These are phyloP conservation scores for Siderastrea radians DNA, from an alignment of 92 coral and sea anemone species.

Conservation along the genomic window DNA sequence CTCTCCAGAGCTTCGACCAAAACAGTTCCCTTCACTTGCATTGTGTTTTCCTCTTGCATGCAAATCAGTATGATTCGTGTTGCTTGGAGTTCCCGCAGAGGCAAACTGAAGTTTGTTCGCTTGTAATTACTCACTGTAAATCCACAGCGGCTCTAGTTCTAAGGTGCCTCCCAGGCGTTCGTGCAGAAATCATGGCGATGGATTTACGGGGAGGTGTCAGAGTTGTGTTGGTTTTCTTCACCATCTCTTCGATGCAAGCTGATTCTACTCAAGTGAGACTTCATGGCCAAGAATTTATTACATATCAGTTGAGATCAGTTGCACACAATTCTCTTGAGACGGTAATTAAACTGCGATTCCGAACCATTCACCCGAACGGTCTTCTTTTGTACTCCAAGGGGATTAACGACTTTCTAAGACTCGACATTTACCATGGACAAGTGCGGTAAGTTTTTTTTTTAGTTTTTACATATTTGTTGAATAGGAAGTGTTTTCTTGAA, in stretches of 20 bases:
- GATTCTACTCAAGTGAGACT: slow-evolving; percentile 43
- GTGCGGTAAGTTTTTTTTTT: slow-evolving; percentile 67
- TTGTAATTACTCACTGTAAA: slow-evolving; percentile 16
- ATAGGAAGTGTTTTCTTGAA: slow-evolving; percentile 15
- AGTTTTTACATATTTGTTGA: slow-evolving; percentile 1
- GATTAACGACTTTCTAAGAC: slow-evolving; percentile 61
- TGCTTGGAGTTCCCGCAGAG: slow-evolving; percentile 29
- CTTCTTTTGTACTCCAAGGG: slow-evolving; percentile 82
- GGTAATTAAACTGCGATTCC: slow-evolving; percentile 71
- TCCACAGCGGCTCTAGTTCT: background rate
- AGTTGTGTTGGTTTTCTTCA: slow-evolving; percentile 15
- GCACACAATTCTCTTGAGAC: slow-evolving; percentile 31
- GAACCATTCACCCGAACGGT: slow-evolving; percentile 87
- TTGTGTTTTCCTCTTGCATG: slow-evolving; percentile 21
- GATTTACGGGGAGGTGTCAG: background rate
- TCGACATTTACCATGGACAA: slow-evolving; percentile 80
- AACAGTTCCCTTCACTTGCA: slow-evolving; percentile 13
- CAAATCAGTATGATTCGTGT: slow-evolving; percentile 23
- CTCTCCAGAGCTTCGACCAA: slow-evolving; percentile 1
- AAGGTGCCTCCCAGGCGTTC: background rate
- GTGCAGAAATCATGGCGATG: slow-evolving; percentile 9
- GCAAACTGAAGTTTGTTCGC: slow-evolving; percentile 34
- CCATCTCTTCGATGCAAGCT: background rate
- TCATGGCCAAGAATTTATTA: slow-evolving; percentile 60
- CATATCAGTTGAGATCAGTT: slow-evolving; percentile 34